Conservation (phyloP, 2,888 invertebrate species). For the Endotricha flammealis region DNA sequence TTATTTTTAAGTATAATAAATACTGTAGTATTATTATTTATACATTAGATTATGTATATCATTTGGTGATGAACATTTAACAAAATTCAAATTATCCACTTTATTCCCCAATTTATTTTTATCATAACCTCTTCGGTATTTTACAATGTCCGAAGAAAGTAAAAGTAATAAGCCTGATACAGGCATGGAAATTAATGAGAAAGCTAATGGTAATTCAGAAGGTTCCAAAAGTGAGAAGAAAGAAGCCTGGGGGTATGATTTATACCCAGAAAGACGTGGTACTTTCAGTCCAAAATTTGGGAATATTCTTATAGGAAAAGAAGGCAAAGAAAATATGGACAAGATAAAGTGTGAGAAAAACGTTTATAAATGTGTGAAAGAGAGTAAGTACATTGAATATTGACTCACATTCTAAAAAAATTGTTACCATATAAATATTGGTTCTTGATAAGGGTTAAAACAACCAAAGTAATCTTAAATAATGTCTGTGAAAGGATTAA, state of each 20-base stretch:
- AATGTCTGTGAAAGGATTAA: too few relatives aligned
- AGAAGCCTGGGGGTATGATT: constrained; percentile 85
- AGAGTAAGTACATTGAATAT: constrained; percentile 79
- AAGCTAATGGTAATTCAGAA: constrained; percentile 15
- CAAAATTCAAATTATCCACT: too few relatives aligned
- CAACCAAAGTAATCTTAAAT: too few relatives aligned
- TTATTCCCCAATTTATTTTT: too few relatives aligned
- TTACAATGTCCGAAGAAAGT: constrained; percentile 33
- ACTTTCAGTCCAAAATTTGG: constrained; percentile 74
- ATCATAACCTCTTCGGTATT: not conserved
- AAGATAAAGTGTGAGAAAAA: constrained; percentile 89
- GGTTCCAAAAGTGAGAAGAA: constrained; percentile 28
- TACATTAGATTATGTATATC: too few relatives aligned
- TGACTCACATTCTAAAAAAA: too few relatives aligned
- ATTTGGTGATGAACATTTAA: too few relatives aligned
- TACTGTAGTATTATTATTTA: too few relatives aligned
- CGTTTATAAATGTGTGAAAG: constrained; percentile 85
- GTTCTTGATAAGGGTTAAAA: too few relatives aligned
- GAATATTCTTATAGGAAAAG: constrained; percentile 79
- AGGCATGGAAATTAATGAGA: constrained; percentile 14
- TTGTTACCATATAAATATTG: too few relatives aligned
- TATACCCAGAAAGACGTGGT: constrained; percentile 89
- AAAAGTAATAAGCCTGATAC: constrained; percentile 16
- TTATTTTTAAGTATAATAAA: too few relatives aligned
- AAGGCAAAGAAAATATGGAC: constrained; percentile 83